Percentiles rank a stretch among this genome's conserved stretches.
phyloP scores from a whole-genome alignment of 2,888 invertebrate genomes.

The Phortica magna region DNA sequence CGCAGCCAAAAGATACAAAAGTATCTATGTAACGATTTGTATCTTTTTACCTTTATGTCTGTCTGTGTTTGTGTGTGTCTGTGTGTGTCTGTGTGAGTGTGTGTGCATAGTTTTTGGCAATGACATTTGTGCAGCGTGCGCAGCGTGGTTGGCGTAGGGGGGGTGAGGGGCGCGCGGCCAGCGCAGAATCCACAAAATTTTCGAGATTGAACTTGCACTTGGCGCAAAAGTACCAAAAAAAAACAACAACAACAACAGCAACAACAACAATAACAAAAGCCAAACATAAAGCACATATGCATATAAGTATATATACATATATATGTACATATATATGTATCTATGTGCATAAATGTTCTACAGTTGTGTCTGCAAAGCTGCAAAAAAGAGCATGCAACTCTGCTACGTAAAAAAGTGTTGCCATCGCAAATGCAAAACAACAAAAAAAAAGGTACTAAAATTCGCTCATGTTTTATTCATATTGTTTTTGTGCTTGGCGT shows the following conservation, averaged over 20 bases:
- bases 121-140: constrained; percentile 14
- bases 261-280: constrained; percentile 28
- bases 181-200: constrained; percentile 45
- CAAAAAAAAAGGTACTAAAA: background rate
- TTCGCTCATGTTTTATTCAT: background rate
- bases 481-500: too few species aligned
- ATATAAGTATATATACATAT: background rate
- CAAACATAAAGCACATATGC: background rate
- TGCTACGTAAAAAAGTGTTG: constrained; percentile 9
- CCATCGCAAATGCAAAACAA: background rate
- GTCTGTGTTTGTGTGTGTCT: background rate
- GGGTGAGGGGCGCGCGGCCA: background rate
- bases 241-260: constrained; percentile 32
- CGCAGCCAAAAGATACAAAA: background rate
- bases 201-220: constrained; percentile 75
- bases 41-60: background rate
- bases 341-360: too few species aligned
- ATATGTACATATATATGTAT: too few species aligned
- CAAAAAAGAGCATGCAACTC: background rate
- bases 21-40: background rate
- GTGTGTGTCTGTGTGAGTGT: background rate
- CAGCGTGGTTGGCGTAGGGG: background rate
- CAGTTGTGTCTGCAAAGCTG: background rate
- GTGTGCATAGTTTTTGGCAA: constrained; percentile 21
- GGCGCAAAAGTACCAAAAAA: constrained; percentile 50